These are phyloP conservation scores for Pteromalus puparum DNA, from an alignment of 1,140 invertebrate genomes.

Conservation along the genomic window DNA sequence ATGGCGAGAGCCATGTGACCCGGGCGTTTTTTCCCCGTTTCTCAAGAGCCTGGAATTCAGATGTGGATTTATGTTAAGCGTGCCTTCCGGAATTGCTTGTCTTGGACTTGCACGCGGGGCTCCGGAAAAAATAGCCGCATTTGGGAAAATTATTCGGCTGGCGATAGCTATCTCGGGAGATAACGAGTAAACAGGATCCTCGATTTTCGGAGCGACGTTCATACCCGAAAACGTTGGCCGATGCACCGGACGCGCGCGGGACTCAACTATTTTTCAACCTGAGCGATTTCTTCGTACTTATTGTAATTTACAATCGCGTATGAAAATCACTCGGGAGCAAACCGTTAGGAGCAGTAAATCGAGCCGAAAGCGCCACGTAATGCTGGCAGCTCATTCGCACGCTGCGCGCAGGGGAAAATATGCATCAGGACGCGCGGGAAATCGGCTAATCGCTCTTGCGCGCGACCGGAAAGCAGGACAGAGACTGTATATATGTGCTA, in stretches of 20 bases:
- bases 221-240: no score
- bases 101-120: background rate
- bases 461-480: slow-evolving; percentile 5
- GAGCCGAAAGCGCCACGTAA: slow-evolving; percentile 35
- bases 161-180: no score
- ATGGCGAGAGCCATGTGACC: slow-evolving; percentile 7
- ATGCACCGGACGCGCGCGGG: background rate
- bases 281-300: slow-evolving; percentile 24
- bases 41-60: slow-evolving; percentile 25
- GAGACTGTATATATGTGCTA: no score
- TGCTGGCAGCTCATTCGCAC: slow-evolving; percentile 25
- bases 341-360: slow-evolving; percentile 42
- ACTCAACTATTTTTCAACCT: background rate
- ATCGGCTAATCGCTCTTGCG: slow-evolving; percentile 12
- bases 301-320: slow-evolving; percentile 45
- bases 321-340: slow-evolving; percentile 39
- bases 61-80: slow-evolving; percentile 26
- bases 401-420: background rate
- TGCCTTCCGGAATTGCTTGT: background rate
- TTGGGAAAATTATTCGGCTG: background rate
- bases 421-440: background rate
- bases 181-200: no score
- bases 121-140: slow-evolving; percentile 5
- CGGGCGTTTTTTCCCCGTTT: slow-evolving; percentile 1
- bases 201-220: no score